Percentiles rank a stretch among this genome's conserved stretches.
phyloP scores from a whole-genome alignment of 2,113 vertebrate genomes.

The Hydrolagus affinis region DNA sequence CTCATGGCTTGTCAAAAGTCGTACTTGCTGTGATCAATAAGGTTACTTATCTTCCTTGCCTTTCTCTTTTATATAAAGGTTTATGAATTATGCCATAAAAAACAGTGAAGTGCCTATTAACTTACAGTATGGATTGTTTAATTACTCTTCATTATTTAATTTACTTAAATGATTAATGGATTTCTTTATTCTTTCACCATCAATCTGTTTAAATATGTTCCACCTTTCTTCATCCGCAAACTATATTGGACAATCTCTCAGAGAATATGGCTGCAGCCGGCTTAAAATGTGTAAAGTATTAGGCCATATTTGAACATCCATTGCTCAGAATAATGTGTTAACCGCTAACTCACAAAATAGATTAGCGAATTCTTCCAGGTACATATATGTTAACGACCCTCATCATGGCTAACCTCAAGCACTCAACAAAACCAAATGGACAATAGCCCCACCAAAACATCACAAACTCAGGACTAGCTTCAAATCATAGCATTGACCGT shows the following conservation, averaged over 20 bases:
- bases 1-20: neutral
- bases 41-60: slow-evolving; percentile 15
- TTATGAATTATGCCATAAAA: slow-evolving; percentile 17
- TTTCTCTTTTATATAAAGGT: slow-evolving; percentile 13
- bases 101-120: slow-evolving; percentile 20
- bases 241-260: neutral
- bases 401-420: neutral
- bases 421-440: neutral
- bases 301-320: neutral
- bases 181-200: neutral
- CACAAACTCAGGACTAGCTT: neutral
- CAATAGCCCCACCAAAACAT: neutral
- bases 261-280: too few species aligned
- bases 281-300: neutral
- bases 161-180: slow-evolving; percentile 31
- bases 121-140: slow-evolving; percentile 23
- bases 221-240: neutral
- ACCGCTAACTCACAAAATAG: neutral
- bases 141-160: slow-evolving; percentile 32
- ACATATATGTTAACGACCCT: neutral
- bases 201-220: slow-evolving; percentile 4
- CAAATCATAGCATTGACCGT: too few species aligned
- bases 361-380: neutral
- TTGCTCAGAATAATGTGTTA: neutral
- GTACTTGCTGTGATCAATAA: slow-evolving; percentile 28